Conservation (phyloP, 1,140 invertebrate species). For the Scaptodrosophila lebanonensis region DNA sequence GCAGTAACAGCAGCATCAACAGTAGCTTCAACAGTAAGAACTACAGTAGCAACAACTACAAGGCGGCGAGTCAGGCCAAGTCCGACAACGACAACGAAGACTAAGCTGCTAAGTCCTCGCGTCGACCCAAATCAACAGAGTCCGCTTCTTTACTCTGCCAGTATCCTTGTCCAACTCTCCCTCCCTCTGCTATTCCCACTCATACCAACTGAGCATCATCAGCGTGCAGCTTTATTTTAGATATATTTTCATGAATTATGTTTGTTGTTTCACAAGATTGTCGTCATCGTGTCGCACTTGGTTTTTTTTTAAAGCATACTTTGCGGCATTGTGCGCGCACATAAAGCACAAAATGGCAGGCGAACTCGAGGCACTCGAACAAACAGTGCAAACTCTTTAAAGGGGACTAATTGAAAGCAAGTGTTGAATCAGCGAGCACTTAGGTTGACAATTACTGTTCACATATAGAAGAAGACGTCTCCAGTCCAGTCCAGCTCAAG, state of each 20-base stretch:
- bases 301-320: conserved; percentile 63
- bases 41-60: background rate
- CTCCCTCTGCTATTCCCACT: background rate
- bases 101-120: conserved; percentile 65
- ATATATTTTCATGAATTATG: conserved; percentile 51
- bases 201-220: conserved; percentile 4
- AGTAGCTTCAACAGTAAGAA: background rate
- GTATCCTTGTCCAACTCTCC: conserved; percentile 15
- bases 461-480: too few relatives aligned
- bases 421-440: too few relatives aligned
- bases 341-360: too few relatives aligned
- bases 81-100: background rate
- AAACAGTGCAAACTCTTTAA: too few relatives aligned
- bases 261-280: conserved; percentile 18
- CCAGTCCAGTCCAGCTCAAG: too few relatives aligned
- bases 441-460: too few relatives aligned
- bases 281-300: conserved; percentile 2
- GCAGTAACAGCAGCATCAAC: conserved; percentile 21
- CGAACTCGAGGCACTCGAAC: too few relatives aligned
- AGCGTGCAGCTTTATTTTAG: conserved; percentile 12
- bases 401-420: too few relatives aligned
- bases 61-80: too few relatives aligned
- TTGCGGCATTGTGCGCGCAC: conserved; percentile 63
- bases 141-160: conserved; percentile 11
- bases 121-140: conserved; percentile 60